Evolutionary conservation across 2,113 vertebrate genomes (phyloP).

Genomic region (Ifrita kowaldi): DNA sequence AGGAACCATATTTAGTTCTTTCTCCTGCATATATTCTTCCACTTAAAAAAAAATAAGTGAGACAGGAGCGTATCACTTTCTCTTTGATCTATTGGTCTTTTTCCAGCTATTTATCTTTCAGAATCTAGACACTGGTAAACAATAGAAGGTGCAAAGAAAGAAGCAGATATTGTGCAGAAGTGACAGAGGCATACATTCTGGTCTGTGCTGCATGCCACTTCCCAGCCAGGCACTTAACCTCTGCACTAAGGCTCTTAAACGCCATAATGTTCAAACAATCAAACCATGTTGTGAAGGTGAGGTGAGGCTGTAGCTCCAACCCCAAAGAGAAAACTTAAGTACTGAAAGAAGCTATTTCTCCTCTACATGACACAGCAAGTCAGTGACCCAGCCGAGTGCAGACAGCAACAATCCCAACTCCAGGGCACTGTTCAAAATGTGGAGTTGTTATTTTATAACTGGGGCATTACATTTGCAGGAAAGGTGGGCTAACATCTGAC

Average conservation of each 20-base stretch:
- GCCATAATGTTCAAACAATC: background rate
- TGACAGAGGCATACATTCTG: background rate
- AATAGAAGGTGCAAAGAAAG: background rate
- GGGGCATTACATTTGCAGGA: background rate
- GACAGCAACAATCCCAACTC: background rate
- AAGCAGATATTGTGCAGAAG: background rate
- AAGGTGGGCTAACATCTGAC: background rate
- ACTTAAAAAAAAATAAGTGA: background rate
- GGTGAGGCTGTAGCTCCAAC: background rate
- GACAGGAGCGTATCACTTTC: background rate
- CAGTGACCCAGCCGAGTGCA: background rate
- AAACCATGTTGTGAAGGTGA: background rate
- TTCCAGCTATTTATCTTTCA: background rate
- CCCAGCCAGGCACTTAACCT: background rate
- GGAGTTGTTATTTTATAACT: background rate
- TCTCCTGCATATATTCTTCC: background rate
- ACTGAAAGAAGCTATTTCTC: background rate
- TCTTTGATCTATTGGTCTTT: background rate
- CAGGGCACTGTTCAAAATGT: background rate
- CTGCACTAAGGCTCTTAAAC: background rate
- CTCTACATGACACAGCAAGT: accelerated
- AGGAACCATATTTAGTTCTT: background rate
- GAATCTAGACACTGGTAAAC: background rate
- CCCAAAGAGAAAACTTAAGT: background rate
- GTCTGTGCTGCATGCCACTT: background rate